A percentile compares a stretch with the other conserved stretches of the same genome.
These are phyloP conservation scores for Tryphoninae sp. DNA, from an alignment of 2,888 invertebrate species.

Conservation along the genomic window DNA sequence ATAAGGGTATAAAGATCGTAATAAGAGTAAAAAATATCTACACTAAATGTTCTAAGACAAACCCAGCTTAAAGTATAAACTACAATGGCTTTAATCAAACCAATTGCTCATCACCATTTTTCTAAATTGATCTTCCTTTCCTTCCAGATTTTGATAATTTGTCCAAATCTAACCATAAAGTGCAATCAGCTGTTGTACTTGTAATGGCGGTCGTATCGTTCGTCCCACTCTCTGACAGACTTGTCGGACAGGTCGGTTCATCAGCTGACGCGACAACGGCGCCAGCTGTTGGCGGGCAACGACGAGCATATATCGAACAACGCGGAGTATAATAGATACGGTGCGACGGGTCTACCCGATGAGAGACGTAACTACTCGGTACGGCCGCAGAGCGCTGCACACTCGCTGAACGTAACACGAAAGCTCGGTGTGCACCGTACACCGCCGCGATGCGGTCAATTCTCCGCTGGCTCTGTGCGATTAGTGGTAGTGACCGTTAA, in stretches of 20 bases:
- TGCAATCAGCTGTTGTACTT: background rate
- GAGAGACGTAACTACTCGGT: conserved; percentile 52
- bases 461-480: conserved; percentile 44
- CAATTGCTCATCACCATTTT: no score
- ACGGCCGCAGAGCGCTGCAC: conserved; percentile 29
- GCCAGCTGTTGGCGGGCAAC: conserved; percentile 19
- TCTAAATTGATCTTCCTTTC: background rate
- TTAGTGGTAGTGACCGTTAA: conserved; percentile 60
- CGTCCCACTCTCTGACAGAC: background rate
- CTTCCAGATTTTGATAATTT: background rate
- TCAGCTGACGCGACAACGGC: conserved; percentile 7
- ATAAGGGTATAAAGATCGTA: no score
- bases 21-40: no score
- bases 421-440: conserved; percentile 23
- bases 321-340: conserved; percentile 27
- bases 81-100: no score
- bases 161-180: no score
- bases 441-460: conserved; percentile 48
- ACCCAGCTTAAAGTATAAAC: no score
- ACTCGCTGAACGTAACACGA: conserved; percentile 30
- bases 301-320: conserved; percentile 19
- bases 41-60: no score
- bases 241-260: conserved; percentile 12
- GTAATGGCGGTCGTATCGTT: conserved; percentile 6
- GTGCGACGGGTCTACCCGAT: conserved; percentile 19